Evolutionary conservation across 2,797 vertebrate species (phyloP), one percentile per base, ranked within the genome.

Genomic region (Percopsis omiscomaycus): DNA sequence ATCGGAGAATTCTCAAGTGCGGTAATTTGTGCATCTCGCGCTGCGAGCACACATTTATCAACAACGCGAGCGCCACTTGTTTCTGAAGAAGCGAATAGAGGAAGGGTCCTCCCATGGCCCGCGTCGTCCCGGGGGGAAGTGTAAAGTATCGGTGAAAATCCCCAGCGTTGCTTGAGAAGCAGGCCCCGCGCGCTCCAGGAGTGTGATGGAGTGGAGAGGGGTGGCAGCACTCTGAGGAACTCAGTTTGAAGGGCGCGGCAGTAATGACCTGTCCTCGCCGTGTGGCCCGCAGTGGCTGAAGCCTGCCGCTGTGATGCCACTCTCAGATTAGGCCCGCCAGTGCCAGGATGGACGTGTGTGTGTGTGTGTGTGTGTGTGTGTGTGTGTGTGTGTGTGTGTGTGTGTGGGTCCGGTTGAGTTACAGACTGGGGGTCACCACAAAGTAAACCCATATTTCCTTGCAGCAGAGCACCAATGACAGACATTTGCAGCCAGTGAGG

Each of bases 211-310:
- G 82, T 71, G 79, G 79, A 71, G 80, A 63, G 74, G 71, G 73
- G 76, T 75, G 67, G 77, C 76, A 12, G 66, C 78, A 57, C 82
- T 66, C 80, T 13, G 65, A 79, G 80, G 72, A 72, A 45, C 69
- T 67, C 46, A 49, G 80, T 89, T 85, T 90, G 89, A 91, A 92
- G 88, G 89, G 86, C 73, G 12, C 59, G 15, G 61, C 81, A 66
- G 82, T 88, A 88, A 90, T 91, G 90, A 91, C 90, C 90, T 84
- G 84, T 89, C 86, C 86, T 88, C 79, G 61, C 82, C 68, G 76
- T 48, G 75, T 69, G 78, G 78, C 84, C 88, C 84, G 82, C 74
- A 71, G 86, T 86, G 84, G 78, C 8, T 52, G 46, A 71, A 80
- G 77, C 75, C 81, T 69, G 75, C 83, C 72, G 58, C 70, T 47